These are phyloP conservation scores for Synergus japonicus DNA, from an alignment of 2,888 invertebrate genomes.

Conservation along the genomic window DNA sequence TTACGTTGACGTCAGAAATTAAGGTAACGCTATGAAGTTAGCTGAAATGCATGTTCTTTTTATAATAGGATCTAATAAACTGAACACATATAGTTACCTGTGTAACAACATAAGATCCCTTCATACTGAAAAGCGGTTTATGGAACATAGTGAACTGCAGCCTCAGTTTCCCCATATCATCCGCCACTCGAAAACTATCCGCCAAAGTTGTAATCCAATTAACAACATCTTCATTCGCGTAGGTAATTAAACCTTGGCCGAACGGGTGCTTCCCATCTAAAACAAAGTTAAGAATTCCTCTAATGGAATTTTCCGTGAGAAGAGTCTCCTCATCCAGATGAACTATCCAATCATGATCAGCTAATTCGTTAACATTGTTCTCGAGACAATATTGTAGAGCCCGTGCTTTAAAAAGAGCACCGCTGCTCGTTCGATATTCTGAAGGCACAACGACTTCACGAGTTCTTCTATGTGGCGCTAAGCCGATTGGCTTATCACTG, in stretches of 20 bases:
- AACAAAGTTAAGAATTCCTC: slow-evolving; percentile 95
- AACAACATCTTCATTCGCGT: slow-evolving; percentile 96
- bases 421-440: slow-evolving; percentile 91
- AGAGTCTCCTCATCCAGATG: slow-evolving; percentile 98
- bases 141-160: slow-evolving; percentile 96
- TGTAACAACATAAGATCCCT: slow-evolving; percentile 98
- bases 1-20: too few species aligned
- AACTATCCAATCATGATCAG: slow-evolving; percentile 96
- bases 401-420: slow-evolving; percentile 95
- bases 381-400: slow-evolving; percentile 97
- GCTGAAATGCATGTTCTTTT: too few species aligned
- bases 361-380: slow-evolving; percentile 90
- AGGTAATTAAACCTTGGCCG: slow-evolving; percentile 96
- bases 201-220: slow-evolving; percentile 98
- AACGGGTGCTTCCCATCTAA: slow-evolving; percentile 96
- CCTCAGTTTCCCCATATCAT: slow-evolving; percentile 98
- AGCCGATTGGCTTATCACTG: slow-evolving; percentile 90
- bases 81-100: slow-evolving; percentile 82
- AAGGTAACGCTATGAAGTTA: too few species aligned
- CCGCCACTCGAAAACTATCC: slow-evolving; percentile 94
- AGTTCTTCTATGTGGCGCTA: slow-evolving; percentile 88
- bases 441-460: slow-evolving; percentile 93
- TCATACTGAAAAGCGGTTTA: slow-evolving; percentile 97
- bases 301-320: slow-evolving; percentile 93
- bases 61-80: too few species aligned